Conservation (phyloP, 2,113 vertebrate species). For the Brachyistius frenatus region DNA sequence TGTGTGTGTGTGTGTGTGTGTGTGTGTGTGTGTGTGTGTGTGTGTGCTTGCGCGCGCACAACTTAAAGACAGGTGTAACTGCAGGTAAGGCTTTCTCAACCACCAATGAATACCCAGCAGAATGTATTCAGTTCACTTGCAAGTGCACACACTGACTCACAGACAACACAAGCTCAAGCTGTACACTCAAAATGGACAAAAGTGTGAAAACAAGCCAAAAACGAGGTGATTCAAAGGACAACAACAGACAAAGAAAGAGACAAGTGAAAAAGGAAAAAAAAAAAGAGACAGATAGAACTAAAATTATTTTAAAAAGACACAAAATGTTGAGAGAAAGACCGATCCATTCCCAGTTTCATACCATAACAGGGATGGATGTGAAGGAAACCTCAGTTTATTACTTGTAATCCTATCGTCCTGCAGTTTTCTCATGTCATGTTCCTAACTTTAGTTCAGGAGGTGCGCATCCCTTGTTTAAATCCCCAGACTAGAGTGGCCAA, state of each 20-base stretch:
- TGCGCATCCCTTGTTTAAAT: constrained; percentile 13
- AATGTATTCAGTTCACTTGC: constrained; percentile 54
- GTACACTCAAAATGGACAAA: background rate
- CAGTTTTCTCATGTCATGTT: constrained; percentile 15
- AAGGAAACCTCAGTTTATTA: constrained; percentile 3
- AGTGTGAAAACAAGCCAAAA: constrained; percentile 18
- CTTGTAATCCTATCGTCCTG: background rate
- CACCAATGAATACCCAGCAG: constrained; percentile 68
- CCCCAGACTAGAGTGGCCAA: background rate
- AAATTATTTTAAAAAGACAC: background rate
- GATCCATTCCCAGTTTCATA: background rate
- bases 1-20: constrained; percentile 37
- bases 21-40: constrained; percentile 39
- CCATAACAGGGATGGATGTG: background rate
- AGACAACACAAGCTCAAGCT: background rate
- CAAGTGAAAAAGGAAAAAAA: background rate
- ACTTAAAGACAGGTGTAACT: constrained; percentile 58
- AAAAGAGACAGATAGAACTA: background rate
- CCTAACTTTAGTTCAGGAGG: background rate
- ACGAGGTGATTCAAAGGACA: background rate
- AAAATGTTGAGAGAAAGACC: background rate
- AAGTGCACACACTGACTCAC: background rate
- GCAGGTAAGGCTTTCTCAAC: constrained; percentile 71
- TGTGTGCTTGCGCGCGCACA: constrained; percentile 5
- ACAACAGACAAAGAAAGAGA: background rate